Percentiles rank a stretch among this genome's conserved stretches.
Conservation (phyloP, 2,113 vertebrate genomes). For the Benitochromis conjunctus region DNA sequence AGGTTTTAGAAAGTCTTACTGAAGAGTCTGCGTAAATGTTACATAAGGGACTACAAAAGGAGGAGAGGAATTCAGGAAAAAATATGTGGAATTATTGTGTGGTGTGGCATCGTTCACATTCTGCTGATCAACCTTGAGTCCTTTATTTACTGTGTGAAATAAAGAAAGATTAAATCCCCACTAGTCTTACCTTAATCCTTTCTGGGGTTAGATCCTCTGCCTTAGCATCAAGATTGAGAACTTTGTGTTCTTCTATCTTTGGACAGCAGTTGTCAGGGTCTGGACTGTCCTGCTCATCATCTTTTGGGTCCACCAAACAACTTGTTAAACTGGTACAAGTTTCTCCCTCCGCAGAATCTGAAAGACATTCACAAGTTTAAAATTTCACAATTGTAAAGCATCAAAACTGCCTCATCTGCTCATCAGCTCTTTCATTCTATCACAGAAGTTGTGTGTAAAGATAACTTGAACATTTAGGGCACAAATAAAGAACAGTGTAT, state of each 20-base stretch:
- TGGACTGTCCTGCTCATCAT: neutral
- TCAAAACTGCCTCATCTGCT: neutral
- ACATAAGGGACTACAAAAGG: neutral
- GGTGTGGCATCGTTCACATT: neutral
- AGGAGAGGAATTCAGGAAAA: neutral
- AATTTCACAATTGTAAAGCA: neutral
- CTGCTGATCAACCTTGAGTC: neutral
- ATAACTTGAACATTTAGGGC: neutral
- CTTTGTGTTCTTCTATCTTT: neutral
- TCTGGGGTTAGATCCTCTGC: conserved; percentile 26
- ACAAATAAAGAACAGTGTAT: neutral
- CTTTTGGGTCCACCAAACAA: neutral
- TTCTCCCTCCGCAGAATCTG: conserved; percentile 7
- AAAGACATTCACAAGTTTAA: neutral
- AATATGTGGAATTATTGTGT: neutral
- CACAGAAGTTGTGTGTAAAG: neutral
- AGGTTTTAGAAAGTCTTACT: neutral
- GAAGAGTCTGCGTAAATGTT: neutral
- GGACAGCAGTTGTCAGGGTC: neutral
- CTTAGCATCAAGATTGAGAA: neutral
- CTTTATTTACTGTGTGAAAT: neutral
- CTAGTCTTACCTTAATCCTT: conserved; percentile 58
- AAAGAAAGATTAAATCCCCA: neutral
- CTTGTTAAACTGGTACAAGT: neutral
- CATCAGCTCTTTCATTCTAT: neutral